phyloP scores from a whole-genome alignment of 2,113 vertebrate species.

The Phylloscopus trochiloides region DNA sequence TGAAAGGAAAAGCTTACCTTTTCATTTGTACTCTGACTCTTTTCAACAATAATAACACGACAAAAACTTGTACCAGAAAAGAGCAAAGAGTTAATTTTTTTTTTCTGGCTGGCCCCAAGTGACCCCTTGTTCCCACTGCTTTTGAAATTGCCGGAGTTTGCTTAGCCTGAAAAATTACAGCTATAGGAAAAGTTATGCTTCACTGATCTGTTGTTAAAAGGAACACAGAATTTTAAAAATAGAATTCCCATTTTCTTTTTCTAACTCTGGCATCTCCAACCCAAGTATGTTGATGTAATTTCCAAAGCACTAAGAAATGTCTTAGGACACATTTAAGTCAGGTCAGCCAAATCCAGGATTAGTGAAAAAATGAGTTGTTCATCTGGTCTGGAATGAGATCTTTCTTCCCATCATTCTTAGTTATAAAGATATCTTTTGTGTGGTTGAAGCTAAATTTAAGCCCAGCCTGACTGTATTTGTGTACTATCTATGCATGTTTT shows the following conservation, averaged over 20 bases:
- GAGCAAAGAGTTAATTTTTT: background rate
- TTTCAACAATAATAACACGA: background rate
- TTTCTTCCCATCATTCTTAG: constrained; percentile 53
- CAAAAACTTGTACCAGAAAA: background rate
- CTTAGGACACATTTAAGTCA: constrained; percentile 61
- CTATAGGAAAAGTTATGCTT: constrained; percentile 42
- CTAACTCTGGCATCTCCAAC: constrained; percentile 21
- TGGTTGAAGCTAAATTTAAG: constrained; percentile 46
- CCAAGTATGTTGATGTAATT: constrained; percentile 62
- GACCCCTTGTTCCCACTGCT: constrained; percentile 42
- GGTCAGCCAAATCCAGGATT: constrained; percentile 59
- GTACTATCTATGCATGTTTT: background rate
- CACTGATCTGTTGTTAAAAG: constrained; percentile 52
- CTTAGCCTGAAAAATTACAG: constrained; percentile 41
- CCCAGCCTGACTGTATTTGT: constrained; percentile 3
- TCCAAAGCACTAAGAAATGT: constrained; percentile 61
- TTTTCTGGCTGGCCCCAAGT: constrained; percentile 3
- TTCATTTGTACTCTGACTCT: background rate
- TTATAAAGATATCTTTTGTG: constrained; percentile 52
- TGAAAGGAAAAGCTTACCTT: background rate
- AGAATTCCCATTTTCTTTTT: background rate
- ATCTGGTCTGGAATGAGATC: constrained; percentile 43
- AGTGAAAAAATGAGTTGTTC: constrained; percentile 53
- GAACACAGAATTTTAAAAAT: constrained; percentile 56
- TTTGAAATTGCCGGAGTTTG: constrained; percentile 51